These are phyloP conservation scores for Glandiceps talaboti DNA, from an alignment of 53 echinoderm and acorn worm genomes.

Conservation along the genomic window DNA sequence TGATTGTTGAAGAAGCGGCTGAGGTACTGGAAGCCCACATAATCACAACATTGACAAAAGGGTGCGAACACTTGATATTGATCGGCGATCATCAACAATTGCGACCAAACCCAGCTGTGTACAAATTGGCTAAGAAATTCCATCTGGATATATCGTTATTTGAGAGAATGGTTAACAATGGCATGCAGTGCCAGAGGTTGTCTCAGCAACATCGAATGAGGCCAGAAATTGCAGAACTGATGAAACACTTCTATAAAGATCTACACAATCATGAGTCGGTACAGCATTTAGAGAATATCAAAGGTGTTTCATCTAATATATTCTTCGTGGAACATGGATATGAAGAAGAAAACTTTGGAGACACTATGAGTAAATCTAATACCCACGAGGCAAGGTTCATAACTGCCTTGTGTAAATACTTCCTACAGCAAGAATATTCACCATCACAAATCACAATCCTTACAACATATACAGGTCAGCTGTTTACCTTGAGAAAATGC, in stretches of 20 bases:
- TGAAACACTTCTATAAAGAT: conserved; percentile 55
- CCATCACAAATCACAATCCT: conserved; percentile 63
- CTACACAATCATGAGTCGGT: conserved; percentile 64
- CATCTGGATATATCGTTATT: conserved; percentile 78
- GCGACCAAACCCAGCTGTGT: conserved; percentile 77
- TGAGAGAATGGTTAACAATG: conserved; percentile 73
- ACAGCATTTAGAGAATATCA: conserved; percentile 31
- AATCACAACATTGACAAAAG: conserved; percentile 39
- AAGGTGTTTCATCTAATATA: conserved; percentile 46
- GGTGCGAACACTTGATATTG: conserved; percentile 66
- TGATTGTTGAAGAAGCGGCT: conserved; percentile 80
- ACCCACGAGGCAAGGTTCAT: conserved; percentile 50
- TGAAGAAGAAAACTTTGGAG: conserved; percentile 25
- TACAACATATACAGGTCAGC: conserved; percentile 66
- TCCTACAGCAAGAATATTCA: conserved; percentile 66
- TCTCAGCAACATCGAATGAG: conserved; percentile 77
- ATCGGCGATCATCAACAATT: conserved; percentile 80
- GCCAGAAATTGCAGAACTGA: conserved; percentile 63
- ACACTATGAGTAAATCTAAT: conserved; percentile 67
- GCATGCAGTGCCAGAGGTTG: conserved; percentile 39
- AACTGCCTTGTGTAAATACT: conserved; percentile 46
- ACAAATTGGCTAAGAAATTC: conserved; percentile 59
- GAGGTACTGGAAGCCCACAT: conserved; percentile 79
- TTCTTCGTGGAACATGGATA: conserved; percentile 63
- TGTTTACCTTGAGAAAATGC: conserved; percentile 27